These are phyloP conservation scores for Megamerina dolium DNA, from an alignment of 2,888 invertebrate species.

Conservation along the genomic window DNA sequence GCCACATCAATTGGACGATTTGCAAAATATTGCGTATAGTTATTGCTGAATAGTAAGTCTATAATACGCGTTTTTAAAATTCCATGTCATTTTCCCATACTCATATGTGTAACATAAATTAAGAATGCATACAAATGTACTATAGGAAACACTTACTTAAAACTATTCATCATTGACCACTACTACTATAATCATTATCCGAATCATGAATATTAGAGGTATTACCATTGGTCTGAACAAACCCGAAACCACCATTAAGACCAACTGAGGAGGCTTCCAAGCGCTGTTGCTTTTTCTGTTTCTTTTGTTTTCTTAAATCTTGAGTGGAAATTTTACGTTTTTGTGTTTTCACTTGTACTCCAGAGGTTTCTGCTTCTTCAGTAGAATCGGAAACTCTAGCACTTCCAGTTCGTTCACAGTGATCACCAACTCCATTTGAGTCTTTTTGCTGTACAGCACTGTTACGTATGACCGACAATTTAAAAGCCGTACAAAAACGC, in stretches of 20 bases:
- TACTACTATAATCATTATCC: no score
- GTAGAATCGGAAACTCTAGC: conserved; percentile 3
- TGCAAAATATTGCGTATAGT: no score
- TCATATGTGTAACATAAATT: no score
- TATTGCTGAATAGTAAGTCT: no score
- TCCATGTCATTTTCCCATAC: no score
- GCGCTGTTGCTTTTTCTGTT: conserved; percentile 34
- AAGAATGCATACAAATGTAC: no score
- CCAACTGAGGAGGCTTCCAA: conserved; percentile 33
- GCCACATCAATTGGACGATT: no score
- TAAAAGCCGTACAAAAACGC: conserved; percentile 30
- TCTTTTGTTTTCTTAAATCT: conserved; percentile 30
- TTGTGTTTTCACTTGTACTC: background rate
- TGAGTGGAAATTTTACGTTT: conserved; percentile 17
- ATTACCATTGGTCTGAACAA: conserved; percentile 17
- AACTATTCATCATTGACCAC: no score
- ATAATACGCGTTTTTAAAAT: no score
- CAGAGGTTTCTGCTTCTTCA: conserved; percentile 6
- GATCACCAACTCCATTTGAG: conserved; percentile 7
- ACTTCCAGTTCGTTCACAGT: no score
- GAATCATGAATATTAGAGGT: no score
- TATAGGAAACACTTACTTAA: no score
- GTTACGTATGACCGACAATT: conserved; percentile 24
- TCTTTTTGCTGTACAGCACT: conserved; percentile 13
- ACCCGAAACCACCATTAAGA: conserved; percentile 29